A percentile compares a stretch with the other conserved stretches of the same genome.
phyloP scores from a whole-genome alignment of 2,888 invertebrate species.

The Agrochola circellaris region DNA sequence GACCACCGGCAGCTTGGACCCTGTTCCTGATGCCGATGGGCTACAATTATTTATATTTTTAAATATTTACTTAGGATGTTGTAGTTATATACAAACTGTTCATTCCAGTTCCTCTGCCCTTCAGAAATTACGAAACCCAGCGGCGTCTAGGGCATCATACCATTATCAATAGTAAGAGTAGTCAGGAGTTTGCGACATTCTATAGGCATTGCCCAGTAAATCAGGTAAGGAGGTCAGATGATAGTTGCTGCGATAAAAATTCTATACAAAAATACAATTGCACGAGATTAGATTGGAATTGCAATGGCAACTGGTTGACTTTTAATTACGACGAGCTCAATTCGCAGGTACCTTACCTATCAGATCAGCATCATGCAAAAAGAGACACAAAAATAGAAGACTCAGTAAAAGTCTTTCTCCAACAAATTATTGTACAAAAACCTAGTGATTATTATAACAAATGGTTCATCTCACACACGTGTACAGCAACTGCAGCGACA shows the following conservation, averaged over 20 bases:
- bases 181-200: not conserved
- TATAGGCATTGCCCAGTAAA: not conserved
- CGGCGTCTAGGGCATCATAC: not conserved
- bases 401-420: constrained; percentile 57
- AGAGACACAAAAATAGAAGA: constrained; percentile 26
- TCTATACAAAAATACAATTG: not conserved
- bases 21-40: too few relatives aligned
- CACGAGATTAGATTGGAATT: not conserved
- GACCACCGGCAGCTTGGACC: too few relatives aligned
- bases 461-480: constrained; percentile 74
- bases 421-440: constrained; percentile 63
- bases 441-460: constrained; percentile 65
- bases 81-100: not conserved
- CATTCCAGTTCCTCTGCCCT: not conserved
- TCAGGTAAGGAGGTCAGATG: too few relatives aligned
- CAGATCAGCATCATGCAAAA: not conserved
- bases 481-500: constrained; percentile 77
- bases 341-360: not conserved
- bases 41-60: too few relatives aligned
- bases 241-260: not conserved
- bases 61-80: too few relatives aligned
- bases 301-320: not conserved
- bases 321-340: not conserved
- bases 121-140: not conserved
- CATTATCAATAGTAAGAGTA: too few relatives aligned